Evolutionary conservation across 2,888 invertebrate species (phyloP), one percentile per base, ranked within the genome.

Genomic region (Seira sanloemensis): DNA sequence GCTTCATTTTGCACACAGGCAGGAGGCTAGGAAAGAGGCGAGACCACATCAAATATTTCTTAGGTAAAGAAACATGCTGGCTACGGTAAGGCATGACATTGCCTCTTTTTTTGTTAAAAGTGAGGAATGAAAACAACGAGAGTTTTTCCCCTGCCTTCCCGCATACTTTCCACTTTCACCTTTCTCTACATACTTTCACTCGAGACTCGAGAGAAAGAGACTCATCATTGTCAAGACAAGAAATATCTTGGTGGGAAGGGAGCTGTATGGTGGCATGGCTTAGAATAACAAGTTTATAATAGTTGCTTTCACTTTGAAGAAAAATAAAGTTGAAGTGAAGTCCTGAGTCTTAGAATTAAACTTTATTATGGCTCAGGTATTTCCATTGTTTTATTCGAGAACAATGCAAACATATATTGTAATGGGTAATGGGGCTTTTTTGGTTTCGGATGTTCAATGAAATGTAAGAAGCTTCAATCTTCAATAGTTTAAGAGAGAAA

Each of bases 311-410:
- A 4, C 58, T 58, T 58, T 58, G n/a, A 37, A 37, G 37, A 37
- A 12, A 37, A 37, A n/a, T n/a, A n/a, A n/a, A n/a, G n/a, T n/a
- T n/a, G n/a, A n/a, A n/a, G n/a, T n/a, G n/a, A n/a, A n/a, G n/a
- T n/a, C n/a, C n/a, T n/a, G n/a, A n/a, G n/a, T 37, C 37, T 37
- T 12, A 5, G 12, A 37, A 37, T 37, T 37, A 12, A 58, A 18
- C 58, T 58, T 58, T 58, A 58, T 58, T 58, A 58, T 4, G n/a
- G n/a, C 18, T 58, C 58, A 58, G 58, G 58, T 58, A 58, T 58
- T 37, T 37, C 12, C 37, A 5, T 5, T n/a, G 37, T 37, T 37
- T 37, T 37, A 4, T 37, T 37, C 18, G 58, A n/a, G n/a, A 58
- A 58, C n/a, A n/a, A n/a, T n/a, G n/a, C n/a, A n/a, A n/a, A n/a